Percentiles rank a stretch among this genome's conserved stretches.
phyloP scores from a whole-genome alignment of 2,888 invertebrate genomes.

The Amphipoea lucens region DNA sequence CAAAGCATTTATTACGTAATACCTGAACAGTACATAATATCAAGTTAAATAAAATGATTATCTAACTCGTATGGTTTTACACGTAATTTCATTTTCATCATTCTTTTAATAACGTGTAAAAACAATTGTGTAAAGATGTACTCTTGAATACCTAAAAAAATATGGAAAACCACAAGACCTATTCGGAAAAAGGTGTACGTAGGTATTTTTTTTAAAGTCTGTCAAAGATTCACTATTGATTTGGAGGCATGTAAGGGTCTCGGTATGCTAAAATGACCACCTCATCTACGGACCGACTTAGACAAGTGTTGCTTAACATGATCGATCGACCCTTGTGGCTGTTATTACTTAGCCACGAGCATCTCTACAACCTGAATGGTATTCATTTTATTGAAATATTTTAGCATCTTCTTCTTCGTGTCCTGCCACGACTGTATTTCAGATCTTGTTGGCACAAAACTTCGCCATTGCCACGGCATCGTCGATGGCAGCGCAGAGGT shows the following conservation, averaged over 20 bases:
- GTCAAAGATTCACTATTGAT: not conserved
- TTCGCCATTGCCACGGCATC: too few species aligned
- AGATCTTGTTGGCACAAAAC: too few species aligned
- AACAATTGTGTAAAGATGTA: not conserved
- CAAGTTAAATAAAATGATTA: not conserved
- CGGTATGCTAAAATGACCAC: not conserved
- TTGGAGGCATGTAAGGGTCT: not conserved
- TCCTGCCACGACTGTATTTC: too few species aligned
- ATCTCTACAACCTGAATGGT: too few species aligned
- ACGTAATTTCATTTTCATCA: not conserved
- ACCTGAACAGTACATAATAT: not conserved
- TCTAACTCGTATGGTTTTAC: not conserved
- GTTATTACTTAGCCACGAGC: not conserved
- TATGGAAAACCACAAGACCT: not conserved
- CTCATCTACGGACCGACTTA: not conserved
- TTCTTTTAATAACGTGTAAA: not conserved
- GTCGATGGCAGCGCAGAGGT: too few species aligned
- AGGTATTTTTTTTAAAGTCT: not conserved
- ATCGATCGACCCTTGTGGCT: too few species aligned
- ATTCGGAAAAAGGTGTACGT: not conserved
- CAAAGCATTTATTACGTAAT: too few species aligned
- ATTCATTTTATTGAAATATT: not conserved
- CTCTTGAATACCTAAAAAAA: not conserved
- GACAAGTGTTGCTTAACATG: not conserved
- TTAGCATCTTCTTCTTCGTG: too few species aligned